Evolutionary conservation across 2,113 vertebrate species (phyloP).

Genomic region (Rhinogobius similis): DNA sequence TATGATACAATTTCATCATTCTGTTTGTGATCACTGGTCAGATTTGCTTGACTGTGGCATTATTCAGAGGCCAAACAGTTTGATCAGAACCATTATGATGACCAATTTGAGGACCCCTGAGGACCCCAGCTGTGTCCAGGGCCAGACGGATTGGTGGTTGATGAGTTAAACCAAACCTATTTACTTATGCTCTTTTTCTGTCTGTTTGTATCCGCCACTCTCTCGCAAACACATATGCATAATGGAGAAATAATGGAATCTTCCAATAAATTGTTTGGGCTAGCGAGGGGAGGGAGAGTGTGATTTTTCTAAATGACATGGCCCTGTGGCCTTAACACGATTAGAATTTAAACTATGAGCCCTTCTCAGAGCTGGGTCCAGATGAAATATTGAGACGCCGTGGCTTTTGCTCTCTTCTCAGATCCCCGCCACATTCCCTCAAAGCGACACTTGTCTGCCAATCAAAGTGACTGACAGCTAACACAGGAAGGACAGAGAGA

Average conservation of each 20-base stretch:
- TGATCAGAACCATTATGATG: slow-evolving; percentile 74
- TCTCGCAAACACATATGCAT: slow-evolving; percentile 78
- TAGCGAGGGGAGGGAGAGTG: slow-evolving; percentile 53
- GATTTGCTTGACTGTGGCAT: slow-evolving; percentile 53
- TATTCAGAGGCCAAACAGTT: slow-evolving; percentile 63
- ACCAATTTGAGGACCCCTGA: slow-evolving; percentile 71
- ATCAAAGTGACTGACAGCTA: slow-evolving; percentile 79
- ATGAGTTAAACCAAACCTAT: slow-evolving; percentile 75
- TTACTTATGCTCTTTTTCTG: slow-evolving; percentile 60
- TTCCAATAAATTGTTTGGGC: slow-evolving; percentile 80
- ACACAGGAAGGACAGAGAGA: slow-evolving; percentile 59
- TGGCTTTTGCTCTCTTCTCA: slow-evolving; percentile 64
- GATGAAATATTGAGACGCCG: slow-evolving; percentile 79
- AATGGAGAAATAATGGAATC: slow-evolving; percentile 82
- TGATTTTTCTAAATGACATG: slow-evolving; percentile 73
- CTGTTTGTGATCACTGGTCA: slow-evolving; percentile 35
- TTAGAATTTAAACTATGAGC: slow-evolving; percentile 78
- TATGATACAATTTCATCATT: slow-evolving; percentile 21
- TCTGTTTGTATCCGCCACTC: slow-evolving; percentile 35
- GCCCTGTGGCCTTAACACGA: slow-evolving; percentile 78
- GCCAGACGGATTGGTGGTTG: slow-evolving; percentile 74
- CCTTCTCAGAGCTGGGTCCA: slow-evolving; percentile 48
- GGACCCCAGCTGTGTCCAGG: slow-evolving; percentile 76
- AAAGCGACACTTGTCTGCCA: slow-evolving; percentile 78
- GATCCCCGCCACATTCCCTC: slow-evolving; percentile 69